Evolutionary conservation across 2,888 invertebrate species (phyloP), one percentile per base, ranked within the genome.

Genomic region (Melolontha melolontha): DNA sequence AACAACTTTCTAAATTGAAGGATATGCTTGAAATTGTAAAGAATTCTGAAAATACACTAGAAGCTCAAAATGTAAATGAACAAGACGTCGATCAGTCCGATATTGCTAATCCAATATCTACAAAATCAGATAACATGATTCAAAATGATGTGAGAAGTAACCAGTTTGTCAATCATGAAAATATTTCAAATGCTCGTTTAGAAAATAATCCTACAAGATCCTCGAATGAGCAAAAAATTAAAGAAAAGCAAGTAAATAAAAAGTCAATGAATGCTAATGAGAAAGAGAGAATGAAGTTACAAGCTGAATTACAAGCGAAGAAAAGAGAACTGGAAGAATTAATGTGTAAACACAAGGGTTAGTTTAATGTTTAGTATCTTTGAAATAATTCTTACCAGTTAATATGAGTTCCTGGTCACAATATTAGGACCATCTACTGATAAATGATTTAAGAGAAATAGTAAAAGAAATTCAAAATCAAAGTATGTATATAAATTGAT

Each of bases 301-400:
- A 88, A 11, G 87, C 87, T 1, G 82, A 89, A 72, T 82, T 89
- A 22, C 88, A 88, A 10, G 88, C 88, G 52, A 91, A 90, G 77
- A 88, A 88, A 76, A 83, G 87, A 10, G 90, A 90, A 73, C 81
- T 91, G 1, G 91, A 91, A 74, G 87, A 88, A 64, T 82, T 90
- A 50, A 87, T 90, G 80, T 87, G 89, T 71, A 91, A 90, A 79
- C 89, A 88, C 84, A 83, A 82, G 79, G 82, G 83, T 83, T 41
- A 27, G 51, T 64, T 17, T n/a, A n/a, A n/a, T n/a, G n/a, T n/a
- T n/a, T n/a, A n/a, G n/a, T 39, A 10, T 39, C 10, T 39, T 39
- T 39, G 47, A 2, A 47, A 47, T 47, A 47, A 16, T 14, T 14
- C 16, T 14, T n/a, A 16, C 16, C 2, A 16, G 47, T 2, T 11